Conservation (phyloP, 1,140 invertebrate genomes). For the Bacillus rossius region DNA sequence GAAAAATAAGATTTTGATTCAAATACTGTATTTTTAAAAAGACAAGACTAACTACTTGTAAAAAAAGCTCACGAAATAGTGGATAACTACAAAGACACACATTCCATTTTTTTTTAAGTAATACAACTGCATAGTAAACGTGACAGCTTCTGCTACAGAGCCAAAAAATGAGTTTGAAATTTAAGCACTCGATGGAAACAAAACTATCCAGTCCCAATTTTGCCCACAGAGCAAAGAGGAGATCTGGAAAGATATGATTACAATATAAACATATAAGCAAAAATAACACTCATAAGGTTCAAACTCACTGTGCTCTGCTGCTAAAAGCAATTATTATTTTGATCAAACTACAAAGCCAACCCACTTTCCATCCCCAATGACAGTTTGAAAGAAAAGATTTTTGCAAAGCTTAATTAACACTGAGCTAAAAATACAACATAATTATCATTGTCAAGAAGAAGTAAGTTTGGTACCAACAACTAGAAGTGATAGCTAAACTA, state of each 20-base stretch:
- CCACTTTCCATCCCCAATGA: constrained; percentile 3
- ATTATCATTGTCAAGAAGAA: background rate
- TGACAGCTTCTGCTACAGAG: constrained; percentile 22
- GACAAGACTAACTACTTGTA: too few species aligned
- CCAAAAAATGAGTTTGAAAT: constrained; percentile 18
- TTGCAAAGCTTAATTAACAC: constrained; percentile 4
- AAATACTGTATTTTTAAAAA: too few species aligned
- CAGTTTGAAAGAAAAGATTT: constrained; percentile 1
- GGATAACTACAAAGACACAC: constrained; percentile 9
- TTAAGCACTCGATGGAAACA: constrained; percentile 13
- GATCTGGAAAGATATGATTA: constrained; percentile 61
- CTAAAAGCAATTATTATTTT: constrained; percentile 14
- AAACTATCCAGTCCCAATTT: constrained; percentile 54
- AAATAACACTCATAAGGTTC: constrained; percentile 3
- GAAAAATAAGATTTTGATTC: background rate
- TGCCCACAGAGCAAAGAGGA: constrained; percentile 77
- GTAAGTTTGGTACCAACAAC: constrained; percentile 13
- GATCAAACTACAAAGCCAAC: background rate
- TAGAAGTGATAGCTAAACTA: too few species aligned
- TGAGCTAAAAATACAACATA: background rate
- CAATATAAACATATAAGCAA: too few species aligned
- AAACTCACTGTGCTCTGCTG: constrained; percentile 23
- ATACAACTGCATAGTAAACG: constrained; percentile 2
- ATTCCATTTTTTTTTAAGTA: constrained; percentile 13
- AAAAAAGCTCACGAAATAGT: constrained; percentile 11